Evolutionary conservation across 2,888 invertebrate genomes (phyloP).

Genomic region (Nasonia oneida): DNA sequence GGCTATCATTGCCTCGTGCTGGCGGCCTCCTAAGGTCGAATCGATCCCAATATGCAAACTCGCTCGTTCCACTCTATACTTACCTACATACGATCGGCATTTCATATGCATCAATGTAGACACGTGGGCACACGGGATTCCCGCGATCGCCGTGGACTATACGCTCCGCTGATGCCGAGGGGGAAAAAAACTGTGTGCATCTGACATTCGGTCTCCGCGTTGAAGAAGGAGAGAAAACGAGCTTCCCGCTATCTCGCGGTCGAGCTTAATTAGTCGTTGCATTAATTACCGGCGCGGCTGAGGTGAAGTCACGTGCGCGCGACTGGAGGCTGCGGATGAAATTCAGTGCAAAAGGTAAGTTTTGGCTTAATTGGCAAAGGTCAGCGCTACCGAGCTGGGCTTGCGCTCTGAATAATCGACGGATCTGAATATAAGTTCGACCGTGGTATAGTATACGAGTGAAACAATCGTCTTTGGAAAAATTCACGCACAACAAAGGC

Average conservation of each 20-base stretch:
- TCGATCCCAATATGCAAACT: conserved; percentile 45
- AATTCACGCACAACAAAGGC: background rate
- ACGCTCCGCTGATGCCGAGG: background rate
- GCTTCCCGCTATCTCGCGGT: conserved; percentile 8
- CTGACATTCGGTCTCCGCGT: conserved; percentile 5
- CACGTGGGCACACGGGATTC: background rate
- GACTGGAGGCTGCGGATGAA: background rate
- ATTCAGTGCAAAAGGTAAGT: background rate
- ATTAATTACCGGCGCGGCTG: conserved; percentile 20
- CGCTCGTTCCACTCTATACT: conserved; percentile 5
- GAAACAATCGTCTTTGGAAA: background rate
- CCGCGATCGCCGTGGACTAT: conserved; percentile 5
- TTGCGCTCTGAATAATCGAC: background rate
- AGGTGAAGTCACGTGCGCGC: background rate
- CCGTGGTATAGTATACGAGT: no score
- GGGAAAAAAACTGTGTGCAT: background rate
- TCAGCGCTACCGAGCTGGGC: background rate
- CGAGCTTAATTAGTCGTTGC: conserved; percentile 40
- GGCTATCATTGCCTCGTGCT: background rate
- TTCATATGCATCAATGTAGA: conserved; percentile 4
- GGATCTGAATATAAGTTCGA: background rate
- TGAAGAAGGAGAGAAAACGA: conserved; percentile 13
- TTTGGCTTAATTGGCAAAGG: background rate
- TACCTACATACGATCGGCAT: background rate
- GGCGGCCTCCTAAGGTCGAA: conserved; percentile 33